A percentile compares a stretch with the other conserved stretches of the same genome.
phyloP scores from a whole-genome alignment of 1,140 invertebrate genomes.

The Thereuonema tuberculata region DNA sequence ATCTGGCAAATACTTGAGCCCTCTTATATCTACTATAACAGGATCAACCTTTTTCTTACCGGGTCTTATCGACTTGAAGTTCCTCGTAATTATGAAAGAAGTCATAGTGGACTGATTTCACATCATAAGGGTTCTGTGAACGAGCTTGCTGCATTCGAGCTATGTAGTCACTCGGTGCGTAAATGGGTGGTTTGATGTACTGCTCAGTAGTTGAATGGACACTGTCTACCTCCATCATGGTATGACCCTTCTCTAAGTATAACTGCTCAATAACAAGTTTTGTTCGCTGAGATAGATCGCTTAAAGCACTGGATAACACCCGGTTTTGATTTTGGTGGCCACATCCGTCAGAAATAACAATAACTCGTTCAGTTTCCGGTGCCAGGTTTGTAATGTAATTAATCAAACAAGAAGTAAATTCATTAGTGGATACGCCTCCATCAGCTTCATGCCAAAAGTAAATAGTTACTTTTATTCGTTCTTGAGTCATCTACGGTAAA shows the following conservation, averaged over 20 bases:
- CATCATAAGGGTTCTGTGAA: background rate
- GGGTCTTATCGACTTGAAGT: background rate
- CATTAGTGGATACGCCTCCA: constrained; percentile 28
- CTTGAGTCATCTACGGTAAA: constrained; percentile 32
- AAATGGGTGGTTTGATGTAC: background rate
- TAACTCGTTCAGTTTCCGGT: constrained; percentile 6
- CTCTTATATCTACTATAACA: background rate
- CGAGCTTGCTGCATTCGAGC: background rate
- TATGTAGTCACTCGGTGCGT: background rate
- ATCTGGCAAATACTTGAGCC: background rate
- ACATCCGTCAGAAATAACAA: constrained; percentile 18
- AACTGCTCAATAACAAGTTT: background rate
- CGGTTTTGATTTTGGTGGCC: constrained; percentile 5
- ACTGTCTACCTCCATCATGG: background rate
- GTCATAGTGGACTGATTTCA: background rate
- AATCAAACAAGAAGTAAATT: constrained; percentile 30
- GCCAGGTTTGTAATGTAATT: constrained; percentile 21
- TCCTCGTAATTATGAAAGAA: constrained; percentile 1
- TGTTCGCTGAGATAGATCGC: background rate
- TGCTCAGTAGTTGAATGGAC: background rate
- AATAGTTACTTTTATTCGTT: constrained; percentile 22
- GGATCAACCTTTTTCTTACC: constrained; percentile 2
- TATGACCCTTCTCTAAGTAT: background rate
- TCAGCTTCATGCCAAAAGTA: constrained; percentile 34
- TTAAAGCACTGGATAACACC: background rate